Evolutionary conservation across 30 jellyfish, hydroid and myxozoan genomes (phyloP).

Genomic region (Phacellophora camtschatica): DNA sequence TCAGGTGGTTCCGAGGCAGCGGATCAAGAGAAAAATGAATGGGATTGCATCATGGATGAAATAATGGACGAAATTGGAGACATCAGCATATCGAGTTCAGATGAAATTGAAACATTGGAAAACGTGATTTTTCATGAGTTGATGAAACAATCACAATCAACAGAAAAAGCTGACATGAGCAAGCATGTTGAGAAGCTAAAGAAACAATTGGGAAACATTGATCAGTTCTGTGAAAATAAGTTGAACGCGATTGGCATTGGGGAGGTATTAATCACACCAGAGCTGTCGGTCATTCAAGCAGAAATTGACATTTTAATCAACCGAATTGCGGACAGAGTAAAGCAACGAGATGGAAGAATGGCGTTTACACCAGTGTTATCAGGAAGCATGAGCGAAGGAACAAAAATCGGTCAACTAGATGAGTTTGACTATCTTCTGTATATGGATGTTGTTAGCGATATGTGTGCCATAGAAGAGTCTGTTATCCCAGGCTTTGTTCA

Average conservation of each 20-base stretch:
- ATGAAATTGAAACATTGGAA: not conserved
- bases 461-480: not conserved
- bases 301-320: not conserved
- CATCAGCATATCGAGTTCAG: not conserved
- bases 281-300: not conserved
- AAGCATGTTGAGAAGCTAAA: not conserved
- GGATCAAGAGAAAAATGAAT: too few relatives aligned
- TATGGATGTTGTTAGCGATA: slow-evolving; percentile 8
- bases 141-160: not conserved
- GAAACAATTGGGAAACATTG: not conserved
- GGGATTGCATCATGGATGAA: too few relatives aligned
- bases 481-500: slow-evolving; percentile 18
- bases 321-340: not conserved
- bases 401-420: not conserved
- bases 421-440: slow-evolving; percentile 15
- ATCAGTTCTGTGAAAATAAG: not conserved
- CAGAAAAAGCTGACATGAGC: not conserved
- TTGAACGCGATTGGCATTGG: not conserved
- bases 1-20: too few relatives aligned
- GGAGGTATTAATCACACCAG: not conserved
- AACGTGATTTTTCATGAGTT: too few relatives aligned
- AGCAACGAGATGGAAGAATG: not conserved
- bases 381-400: slow-evolving; percentile 25
- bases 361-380: slow-evolving; percentile 9
- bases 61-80: not conserved